phyloP scores from a whole-genome alignment of 2,113 vertebrate species.

The Muntiacus muntjak region DNA sequence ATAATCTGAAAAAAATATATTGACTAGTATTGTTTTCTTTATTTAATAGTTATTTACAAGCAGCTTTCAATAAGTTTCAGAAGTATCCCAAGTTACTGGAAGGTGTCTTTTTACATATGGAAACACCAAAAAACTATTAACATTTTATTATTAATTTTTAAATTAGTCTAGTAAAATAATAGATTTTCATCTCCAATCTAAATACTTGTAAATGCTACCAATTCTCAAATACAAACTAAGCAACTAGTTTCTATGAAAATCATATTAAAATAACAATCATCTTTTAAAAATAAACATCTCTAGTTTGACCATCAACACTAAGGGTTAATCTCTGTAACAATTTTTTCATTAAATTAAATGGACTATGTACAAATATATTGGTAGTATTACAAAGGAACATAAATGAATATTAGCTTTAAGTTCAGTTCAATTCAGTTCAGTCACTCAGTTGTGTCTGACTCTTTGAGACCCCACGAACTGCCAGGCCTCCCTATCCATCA shows the following conservation, averaged over 20 bases:
- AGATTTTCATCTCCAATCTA: not conserved
- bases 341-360: no score
- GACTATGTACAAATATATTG: not conserved
- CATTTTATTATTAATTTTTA: not conserved
- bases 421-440: not conserved
- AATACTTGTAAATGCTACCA: not conserved
- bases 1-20: not conserved
- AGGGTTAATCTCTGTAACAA: not conserved
- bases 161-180: not conserved
- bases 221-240: not conserved
- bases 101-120: no score
- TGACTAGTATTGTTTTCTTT: not conserved
- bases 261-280: not conserved
- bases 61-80: not conserved
- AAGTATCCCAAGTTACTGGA: not conserved
- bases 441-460: no score
- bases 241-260: not conserved
- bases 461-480: no score
- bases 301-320: not conserved
- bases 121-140: not conserved
- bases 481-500: no score
- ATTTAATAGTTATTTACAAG: not conserved
- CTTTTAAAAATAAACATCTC: not conserved
- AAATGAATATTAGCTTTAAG: slow-evolving; percentile 22
- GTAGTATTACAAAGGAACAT: no score